Base-by-base conservation (phyloP, 2,797 vertebrate species). In the Staurois parvus region DNA sequence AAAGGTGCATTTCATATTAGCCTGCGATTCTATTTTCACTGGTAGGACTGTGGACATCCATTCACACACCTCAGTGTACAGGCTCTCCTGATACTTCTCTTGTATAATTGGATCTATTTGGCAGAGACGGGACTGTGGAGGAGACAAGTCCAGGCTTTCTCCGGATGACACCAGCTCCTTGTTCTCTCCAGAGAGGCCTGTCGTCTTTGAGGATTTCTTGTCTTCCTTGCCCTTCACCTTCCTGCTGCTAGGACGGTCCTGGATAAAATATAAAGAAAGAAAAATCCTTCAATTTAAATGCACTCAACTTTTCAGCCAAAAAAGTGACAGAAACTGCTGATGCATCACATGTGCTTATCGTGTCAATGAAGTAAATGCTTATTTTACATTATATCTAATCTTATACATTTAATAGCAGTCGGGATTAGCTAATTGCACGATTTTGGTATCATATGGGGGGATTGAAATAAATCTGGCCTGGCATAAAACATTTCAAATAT, bases 51-150 rank as follows among this genome's bases (percentile, higher is more conserved):
- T 13, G 12, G 10, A 62, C 59, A 12, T 64, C 59, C 3, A 24
- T 24, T 64, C 32, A 85, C 77, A 17, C 88, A 94, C 94, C 89
- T 93, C 88, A 4, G 72, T 28, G 11, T 91, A 88, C 81, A 97
- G 92, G 24, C 92, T 91, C 59, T 91, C 91, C 10, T 6, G 91
- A 90, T 96, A 97, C n/a, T 74, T 90, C 83, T 86, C 76, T 87
- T 89, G 90, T 84, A 90, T 32, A 84, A 89, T 0, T 7, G 84
- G 77, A 5, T 93, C 92, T 11, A 87, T 81, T 21, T 83, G 88
- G 29, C 92, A 91, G 10, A 81, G 88, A 5, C 66, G 72, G 15
- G 64, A 7, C 2, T 66, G 56, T 0, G 24, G 4, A 19, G 0
- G 6, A 4, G 82, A 64, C 2, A n/a, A 2, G 73, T 78, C 28